phyloP scores from a whole-genome alignment of 2,797 vertebrate species.

The Tenualosa thibaudeaui region DNA sequence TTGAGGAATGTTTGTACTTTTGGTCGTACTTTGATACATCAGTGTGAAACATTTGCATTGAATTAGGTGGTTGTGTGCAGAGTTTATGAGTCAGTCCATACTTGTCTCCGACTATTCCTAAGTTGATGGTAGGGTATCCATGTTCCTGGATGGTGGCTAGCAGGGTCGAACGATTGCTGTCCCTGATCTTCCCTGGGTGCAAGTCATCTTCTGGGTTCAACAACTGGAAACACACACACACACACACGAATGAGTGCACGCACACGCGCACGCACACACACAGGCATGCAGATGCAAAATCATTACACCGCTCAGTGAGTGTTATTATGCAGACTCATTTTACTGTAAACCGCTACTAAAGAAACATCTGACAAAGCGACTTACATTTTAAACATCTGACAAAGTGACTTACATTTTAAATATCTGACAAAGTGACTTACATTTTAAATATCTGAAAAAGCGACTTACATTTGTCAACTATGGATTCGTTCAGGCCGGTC shows the following conservation, averaged over 20 bases:
- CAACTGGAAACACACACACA: conserved; percentile 71
- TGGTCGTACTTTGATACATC: background rate
- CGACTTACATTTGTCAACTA: too few species aligned
- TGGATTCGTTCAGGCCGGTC: too few species aligned
- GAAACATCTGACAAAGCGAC: too few species aligned
- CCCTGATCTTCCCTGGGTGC: conserved; percentile 96
- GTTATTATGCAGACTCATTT: too few species aligned
- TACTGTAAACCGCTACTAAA: too few species aligned
- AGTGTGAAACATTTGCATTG: background rate
- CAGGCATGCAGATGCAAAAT: too few species aligned
- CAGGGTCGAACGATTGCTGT: conserved; percentile 96
- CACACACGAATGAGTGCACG: background rate
- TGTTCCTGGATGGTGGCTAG: conserved; percentile 99
- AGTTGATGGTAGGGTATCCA: conserved; percentile 97
- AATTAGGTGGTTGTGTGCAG: background rate
- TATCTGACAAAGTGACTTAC: too few species aligned
- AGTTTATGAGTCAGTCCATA: conserved; percentile 46
- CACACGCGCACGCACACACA: background rate
- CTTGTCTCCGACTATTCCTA: conserved; percentile 99
- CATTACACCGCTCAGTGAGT: too few species aligned
- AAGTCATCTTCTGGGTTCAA: conserved; percentile 98
- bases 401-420: too few species aligned
- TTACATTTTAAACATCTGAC: too few species aligned
- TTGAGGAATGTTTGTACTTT: background rate
- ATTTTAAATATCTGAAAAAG: too few species aligned